Base-by-base conservation (phyloP, 2,113 vertebrate species). In the Chamaea fasciata region DNA sequence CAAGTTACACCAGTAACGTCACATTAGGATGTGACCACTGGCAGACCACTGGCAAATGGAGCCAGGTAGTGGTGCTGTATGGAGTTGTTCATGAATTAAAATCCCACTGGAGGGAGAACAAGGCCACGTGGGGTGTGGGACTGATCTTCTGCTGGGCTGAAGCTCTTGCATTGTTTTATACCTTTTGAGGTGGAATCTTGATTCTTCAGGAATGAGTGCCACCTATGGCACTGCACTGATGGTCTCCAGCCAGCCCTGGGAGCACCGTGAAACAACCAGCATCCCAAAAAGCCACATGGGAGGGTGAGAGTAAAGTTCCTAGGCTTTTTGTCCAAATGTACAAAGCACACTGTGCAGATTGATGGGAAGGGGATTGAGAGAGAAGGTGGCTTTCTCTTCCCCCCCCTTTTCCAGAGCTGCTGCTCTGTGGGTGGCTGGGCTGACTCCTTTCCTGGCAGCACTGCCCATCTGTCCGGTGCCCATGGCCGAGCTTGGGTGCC, bases 401-500 rank as follows among this genome's bases (percentile, higher is more conserved):
- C 27, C 15, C 21, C 14, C 0, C 6, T 73, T 68, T n/a, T 56
- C 28, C 44, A 55, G 63, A 77, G 91, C 15, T 47, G 37, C 88
- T 78, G 75, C 79, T 53, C n/a, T 42, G 41, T 7, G 0, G 3
- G 47, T 28, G 1, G 4, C 26, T 17, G 42, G 10, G 44, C 42
- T 2, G 6, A 24, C 17, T 53, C 39, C 44, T 44, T 31, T 22
- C 33, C 69, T 28, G 39, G 70, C 75, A 63, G 53, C 3, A 5
- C 59, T 53, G 53, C 21, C 42, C 1, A 0, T 37, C 23, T 63
- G 55, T 41, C 53, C 1, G 0, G 28, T 1, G 2, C 57, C 63
- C 6, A 1, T 0, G 3, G 52, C 63, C 0, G 0, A 64, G 56
- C 31, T 10, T 8, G 4, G 1, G 24, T 0, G 20, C 71, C 1